Conservation (phyloP, 2,888 invertebrate species). For the Synanthedon myopaeformis region DNA sequence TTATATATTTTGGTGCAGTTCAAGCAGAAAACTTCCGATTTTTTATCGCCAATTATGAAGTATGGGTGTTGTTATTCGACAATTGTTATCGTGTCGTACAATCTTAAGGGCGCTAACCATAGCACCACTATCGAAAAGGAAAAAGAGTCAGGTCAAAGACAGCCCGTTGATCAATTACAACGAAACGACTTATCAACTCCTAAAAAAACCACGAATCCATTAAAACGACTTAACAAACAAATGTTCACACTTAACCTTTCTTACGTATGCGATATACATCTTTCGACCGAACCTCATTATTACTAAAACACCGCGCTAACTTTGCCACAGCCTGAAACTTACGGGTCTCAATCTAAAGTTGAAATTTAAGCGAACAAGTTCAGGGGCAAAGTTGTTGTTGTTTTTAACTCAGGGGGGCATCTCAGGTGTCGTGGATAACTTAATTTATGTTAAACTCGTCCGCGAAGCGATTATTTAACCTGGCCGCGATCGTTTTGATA, state of each 20-base stretch:
- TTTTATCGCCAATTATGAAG: no score
- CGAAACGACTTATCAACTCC: slow-evolving; percentile 55
- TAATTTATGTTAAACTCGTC: slow-evolving; percentile 69
- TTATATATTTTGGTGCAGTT: no score
- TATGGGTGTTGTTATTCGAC: no score
- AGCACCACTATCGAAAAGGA: no score
- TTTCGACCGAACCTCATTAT: slow-evolving; percentile 60
- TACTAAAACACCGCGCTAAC: slow-evolving; percentile 24
- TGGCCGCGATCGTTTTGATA: slow-evolving; percentile 54
- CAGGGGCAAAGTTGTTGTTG: neutral
- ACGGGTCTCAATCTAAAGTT: slow-evolving; percentile 11
- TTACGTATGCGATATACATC: slow-evolving; percentile 59
- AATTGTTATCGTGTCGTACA: no score
- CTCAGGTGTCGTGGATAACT: slow-evolving; percentile 66
- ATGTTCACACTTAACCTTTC: slow-evolving; percentile 70
- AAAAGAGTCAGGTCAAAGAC: neutral
- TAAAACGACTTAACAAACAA: slow-evolving; percentile 67
- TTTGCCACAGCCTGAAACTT: slow-evolving; percentile 3
- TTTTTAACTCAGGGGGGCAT: slow-evolving; percentile 45
- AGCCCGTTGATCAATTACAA: slow-evolving; percentile 44
- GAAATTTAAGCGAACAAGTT: slow-evolving; percentile 10
- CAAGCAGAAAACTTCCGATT: no score
- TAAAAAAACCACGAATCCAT: slow-evolving; percentile 56
- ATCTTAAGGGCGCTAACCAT: no score
- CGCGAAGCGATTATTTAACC: slow-evolving; percentile 60